phyloP scores from a whole-genome alignment of 2,113 vertebrate genomes.

The Hemibagrus wyckioides region DNA sequence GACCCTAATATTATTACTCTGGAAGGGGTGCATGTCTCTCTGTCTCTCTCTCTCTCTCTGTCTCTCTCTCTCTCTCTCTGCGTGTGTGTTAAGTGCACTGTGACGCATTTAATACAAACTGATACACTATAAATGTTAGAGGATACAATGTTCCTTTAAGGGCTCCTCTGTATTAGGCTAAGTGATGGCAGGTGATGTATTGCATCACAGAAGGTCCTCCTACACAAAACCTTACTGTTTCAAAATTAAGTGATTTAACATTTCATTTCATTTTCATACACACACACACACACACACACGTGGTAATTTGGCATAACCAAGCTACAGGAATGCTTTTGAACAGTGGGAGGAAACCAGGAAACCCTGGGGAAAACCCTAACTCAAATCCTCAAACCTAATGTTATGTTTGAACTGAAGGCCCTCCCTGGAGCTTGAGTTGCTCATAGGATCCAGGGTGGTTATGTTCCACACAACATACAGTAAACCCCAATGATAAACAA shows the following conservation, averaged over 20 bases:
- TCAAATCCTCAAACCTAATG: too few species aligned
- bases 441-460: not conserved
- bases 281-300: not conserved
- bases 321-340: not conserved
- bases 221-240: not conserved
- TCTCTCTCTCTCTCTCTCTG: slow-evolving; percentile 25
- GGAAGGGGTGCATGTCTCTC: slow-evolving; percentile 3
- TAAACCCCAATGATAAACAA: not conserved
- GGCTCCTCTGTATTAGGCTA: not conserved
- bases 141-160: not conserved
- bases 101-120: slow-evolving; percentile 26
- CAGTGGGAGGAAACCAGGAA: not conserved
- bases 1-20: slow-evolving; percentile 45
- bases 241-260: not conserved
- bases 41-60: slow-evolving; percentile 39
- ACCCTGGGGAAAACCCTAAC: not conserved
- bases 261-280: not conserved
- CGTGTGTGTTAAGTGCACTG: not conserved
- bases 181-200: not conserved
- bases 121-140: not conserved
- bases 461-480: not conserved
- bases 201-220: not conserved
- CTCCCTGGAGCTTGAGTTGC: not conserved
- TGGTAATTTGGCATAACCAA: not conserved
- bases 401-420: too few species aligned